Evolutionary conservation across 2,888 invertebrate genomes (phyloP), one percentile per base, ranked within the genome.

Genomic region (Thumatha senex): DNA sequence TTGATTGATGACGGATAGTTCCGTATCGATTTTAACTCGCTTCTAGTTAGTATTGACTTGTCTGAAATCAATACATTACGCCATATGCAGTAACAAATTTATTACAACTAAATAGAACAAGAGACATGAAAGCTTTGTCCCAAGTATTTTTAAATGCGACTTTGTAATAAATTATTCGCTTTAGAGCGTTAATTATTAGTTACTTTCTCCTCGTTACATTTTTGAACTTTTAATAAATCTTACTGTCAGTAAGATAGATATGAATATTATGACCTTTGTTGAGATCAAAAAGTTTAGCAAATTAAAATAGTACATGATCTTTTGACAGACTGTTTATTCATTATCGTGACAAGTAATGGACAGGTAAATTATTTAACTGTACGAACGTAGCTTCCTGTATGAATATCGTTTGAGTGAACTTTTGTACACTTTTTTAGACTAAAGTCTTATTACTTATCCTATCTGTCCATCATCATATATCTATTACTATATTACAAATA

Each of bases 141-240:
- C 55, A 65, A 57, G 70, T 61, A 56, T 56, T 73, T 68, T 56
- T 61, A 35, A 75, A 72, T 74, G 70, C 76, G 76, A 70, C 61
- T 62, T 31, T 34, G 43, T 47, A 65, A 70, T 66, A 71, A 69
- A 69, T 73, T 72, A 74, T 74, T 69, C 66, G 68, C 64, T 66
- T 62, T 67, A 68, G 62, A 73, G 62, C 59, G 58, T 61, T 76
- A 79, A 82, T 82, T 24, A 24, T 5, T 82, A 82, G 76, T 72
- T 60, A 80, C 80, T 82, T 81, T 82, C 80, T 74, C 67, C 67
- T 24, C 53, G 55, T 69, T 64, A 67, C 51, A 57, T 67, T 71
- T 68, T 60, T 54, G 56, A 72, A 69, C 65, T 65, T 63, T 56
- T 70, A 66, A 68, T 70, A 66, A 62, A 70, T 61, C 62, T 46